Conservation (phyloP, 2,888 invertebrate species). For the Tetanocera ferruginea region DNA sequence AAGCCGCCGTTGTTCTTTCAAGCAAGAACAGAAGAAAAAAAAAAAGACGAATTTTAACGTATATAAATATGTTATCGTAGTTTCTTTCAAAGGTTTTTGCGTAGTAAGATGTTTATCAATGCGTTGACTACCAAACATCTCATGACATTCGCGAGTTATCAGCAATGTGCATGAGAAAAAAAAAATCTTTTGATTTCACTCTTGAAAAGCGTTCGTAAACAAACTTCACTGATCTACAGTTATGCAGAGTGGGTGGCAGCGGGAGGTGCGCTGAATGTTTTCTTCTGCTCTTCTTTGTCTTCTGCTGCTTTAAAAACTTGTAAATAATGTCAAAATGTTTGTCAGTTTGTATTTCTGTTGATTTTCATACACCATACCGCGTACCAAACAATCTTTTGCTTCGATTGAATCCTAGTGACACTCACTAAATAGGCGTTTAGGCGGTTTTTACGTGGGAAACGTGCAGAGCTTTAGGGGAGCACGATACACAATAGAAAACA, state of each 20-base stretch:
- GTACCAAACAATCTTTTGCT: neutral
- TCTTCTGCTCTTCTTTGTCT: neutral
- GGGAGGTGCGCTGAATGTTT: neutral
- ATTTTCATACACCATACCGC: neutral
- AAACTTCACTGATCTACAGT: neutral
- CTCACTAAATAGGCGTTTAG: slow-evolving; percentile 41
- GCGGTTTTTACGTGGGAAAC: slow-evolving; percentile 17
- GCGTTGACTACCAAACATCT: neutral
- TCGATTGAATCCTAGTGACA: slow-evolving; percentile 26
- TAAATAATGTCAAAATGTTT: slow-evolving; percentile 26
- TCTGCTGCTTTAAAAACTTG: neutral
- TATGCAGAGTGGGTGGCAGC: neutral
- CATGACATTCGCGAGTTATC: slow-evolving; percentile 11
- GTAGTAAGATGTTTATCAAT: neutral
- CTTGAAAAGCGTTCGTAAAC: slow-evolving; percentile 20
- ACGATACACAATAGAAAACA: neutral
- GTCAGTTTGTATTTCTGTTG: slow-evolving; percentile 3
- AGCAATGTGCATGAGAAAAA: neutral
- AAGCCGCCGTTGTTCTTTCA: neutral
- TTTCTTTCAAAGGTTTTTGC: neutral
- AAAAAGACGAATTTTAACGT: neutral
- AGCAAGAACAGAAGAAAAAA: neutral
- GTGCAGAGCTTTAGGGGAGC: slow-evolving; percentile 27
- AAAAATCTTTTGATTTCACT: neutral
- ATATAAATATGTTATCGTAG: neutral